phyloP scores from a whole-genome alignment of 2,797 vertebrate species.

The Sebastes minor region DNA sequence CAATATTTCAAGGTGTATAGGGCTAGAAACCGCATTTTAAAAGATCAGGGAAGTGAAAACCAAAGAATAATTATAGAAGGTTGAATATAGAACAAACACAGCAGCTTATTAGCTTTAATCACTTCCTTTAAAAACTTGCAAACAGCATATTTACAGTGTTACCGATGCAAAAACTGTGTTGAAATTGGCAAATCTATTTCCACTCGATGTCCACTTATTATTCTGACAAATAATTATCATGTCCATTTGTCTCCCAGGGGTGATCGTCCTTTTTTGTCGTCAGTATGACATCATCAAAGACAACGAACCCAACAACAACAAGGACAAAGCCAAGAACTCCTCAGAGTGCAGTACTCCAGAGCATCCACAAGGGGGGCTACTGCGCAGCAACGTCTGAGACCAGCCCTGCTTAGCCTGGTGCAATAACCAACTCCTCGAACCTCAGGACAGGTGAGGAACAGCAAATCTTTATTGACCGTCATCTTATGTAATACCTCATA shows the following conservation, averaged over 20 bases:
- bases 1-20: not conserved
- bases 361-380: conserved; percentile 92
- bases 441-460: conserved; percentile 80
- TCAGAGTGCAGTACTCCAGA: conserved; percentile 97
- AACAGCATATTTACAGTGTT: not conserved
- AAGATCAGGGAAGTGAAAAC: not conserved
- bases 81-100: not conserved
- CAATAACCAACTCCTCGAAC: conserved; percentile 79
- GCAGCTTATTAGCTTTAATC: not conserved
- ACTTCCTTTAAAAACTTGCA: not conserved
- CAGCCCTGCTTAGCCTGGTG: conserved; percentile 60
- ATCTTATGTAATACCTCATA: not conserved
- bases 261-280: conserved; percentile 94
- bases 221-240: not conserved
- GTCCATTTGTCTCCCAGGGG: conserved; percentile 78
- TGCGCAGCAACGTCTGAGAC: conserved; percentile 91
- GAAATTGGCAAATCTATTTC: not conserved
- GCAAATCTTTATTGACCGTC: not conserved
- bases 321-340: conserved; percentile 96
- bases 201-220: not conserved
- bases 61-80: not conserved
- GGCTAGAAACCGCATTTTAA: not conserved
- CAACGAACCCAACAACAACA: conserved; percentile 97
- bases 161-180: not conserved
- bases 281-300: conserved; percentile 99